These are phyloP conservation scores for Mimachlamys varia DNA, from an alignment of 2,888 invertebrate species.

Conservation along the genomic window DNA sequence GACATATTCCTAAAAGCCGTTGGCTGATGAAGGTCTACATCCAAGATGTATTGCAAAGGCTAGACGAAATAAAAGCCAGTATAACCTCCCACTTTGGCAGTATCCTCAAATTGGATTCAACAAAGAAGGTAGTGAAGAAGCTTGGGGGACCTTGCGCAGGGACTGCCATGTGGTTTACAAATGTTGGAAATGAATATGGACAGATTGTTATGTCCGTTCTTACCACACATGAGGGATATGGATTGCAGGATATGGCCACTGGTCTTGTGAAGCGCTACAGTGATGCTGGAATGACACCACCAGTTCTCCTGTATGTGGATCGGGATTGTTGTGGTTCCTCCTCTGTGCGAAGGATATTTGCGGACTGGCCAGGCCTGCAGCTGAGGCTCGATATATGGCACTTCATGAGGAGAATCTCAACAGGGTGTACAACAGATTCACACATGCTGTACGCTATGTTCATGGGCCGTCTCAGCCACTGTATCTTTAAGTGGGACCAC, in stretches of 20 bases:
- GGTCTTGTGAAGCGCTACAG: conserved; percentile 56
- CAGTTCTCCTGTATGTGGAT: conserved; percentile 60
- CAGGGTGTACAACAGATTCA: no score
- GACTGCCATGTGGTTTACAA: conserved; percentile 40
- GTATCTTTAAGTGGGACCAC: conserved; percentile 60
- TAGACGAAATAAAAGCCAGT: conserved; percentile 54
- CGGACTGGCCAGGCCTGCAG: conserved; percentile 45
- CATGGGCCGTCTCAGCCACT: conserved; percentile 53
- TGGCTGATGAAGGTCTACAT: conserved; percentile 50
- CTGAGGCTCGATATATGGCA: conserved; percentile 61
- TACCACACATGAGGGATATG: conserved; percentile 54
- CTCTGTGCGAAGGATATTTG: conserved; percentile 25
- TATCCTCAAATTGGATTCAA: conserved; percentile 64
- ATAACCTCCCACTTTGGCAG: conserved; percentile 57
- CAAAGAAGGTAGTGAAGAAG: conserved; percentile 54
- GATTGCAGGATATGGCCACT: conserved; percentile 37
- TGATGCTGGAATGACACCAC: conserved; percentile 50
- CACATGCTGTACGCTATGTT: conserved; percentile 59
- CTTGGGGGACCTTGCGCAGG: background rate
- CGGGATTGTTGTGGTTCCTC: conserved; percentile 59
- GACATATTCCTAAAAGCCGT: conserved; percentile 43
- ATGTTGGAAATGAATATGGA: conserved; percentile 43
- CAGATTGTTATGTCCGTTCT: conserved; percentile 51
- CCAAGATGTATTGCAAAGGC: conserved; percentile 48
- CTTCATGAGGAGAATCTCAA: no score